Conservation (phyloP, 2,113 vertebrate species). For the Scolopax mira region DNA sequence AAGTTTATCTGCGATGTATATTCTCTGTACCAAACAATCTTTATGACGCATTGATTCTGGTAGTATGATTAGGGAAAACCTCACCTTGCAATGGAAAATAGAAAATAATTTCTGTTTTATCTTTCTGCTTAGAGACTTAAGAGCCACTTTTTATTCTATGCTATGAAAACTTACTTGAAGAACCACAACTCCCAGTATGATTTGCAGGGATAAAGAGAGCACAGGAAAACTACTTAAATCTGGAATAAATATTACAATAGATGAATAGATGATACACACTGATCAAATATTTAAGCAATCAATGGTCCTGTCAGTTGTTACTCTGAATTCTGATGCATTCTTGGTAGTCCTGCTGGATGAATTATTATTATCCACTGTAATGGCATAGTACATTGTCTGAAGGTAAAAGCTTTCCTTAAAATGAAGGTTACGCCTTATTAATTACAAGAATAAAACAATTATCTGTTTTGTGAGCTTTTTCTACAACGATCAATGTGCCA, state of each 20-base stretch:
- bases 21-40: not conserved
- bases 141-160: not conserved
- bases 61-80: not conserved
- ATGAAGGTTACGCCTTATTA: not conserved
- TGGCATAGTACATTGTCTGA: not conserved
- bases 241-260: slow-evolving; percentile 56
- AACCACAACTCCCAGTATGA: slow-evolving; percentile 2
- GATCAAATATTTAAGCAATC: slow-evolving; percentile 56
- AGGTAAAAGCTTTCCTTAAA: slow-evolving; percentile 12
- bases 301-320: slow-evolving; percentile 27
- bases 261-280: slow-evolving; percentile 12
- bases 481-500: not conserved
- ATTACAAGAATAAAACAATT: not conserved
- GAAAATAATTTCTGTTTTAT: slow-evolving; percentile 11
- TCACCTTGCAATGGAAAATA: not conserved
- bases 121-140: not conserved
- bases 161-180: slow-evolving; percentile 16
- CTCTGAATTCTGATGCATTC: slow-evolving; percentile 33
- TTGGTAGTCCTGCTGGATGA: slow-evolving; percentile 13
- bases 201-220: slow-evolving; percentile 9
- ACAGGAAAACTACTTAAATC: slow-evolving; percentile 18
- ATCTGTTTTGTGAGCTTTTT: not conserved
- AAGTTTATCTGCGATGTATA: not conserved
- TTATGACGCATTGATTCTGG: not conserved
- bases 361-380: slow-evolving; percentile 30